A percentile compares a stretch with the other conserved stretches of the same genome.
Evolutionary conservation across 37 sponge, comb jelly and placozoan genomes (phyloP).

Genomic region (Cladorhizidae sp.): DNA sequence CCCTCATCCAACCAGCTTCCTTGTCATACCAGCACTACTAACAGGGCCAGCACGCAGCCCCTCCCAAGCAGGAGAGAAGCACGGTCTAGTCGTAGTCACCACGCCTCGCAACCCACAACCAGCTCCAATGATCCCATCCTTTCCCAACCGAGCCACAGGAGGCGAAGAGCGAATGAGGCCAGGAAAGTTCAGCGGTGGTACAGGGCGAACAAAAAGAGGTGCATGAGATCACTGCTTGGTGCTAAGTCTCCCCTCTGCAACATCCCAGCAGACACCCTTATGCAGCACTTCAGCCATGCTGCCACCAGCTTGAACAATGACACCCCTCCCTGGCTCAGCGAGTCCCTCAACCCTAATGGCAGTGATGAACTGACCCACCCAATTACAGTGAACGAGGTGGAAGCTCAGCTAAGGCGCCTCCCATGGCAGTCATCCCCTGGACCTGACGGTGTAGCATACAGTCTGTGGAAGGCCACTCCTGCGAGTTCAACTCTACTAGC

Average conservation of each 20-base stretch:
- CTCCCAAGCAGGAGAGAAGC: no score
- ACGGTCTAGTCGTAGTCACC: no score
- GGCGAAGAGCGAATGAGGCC: no score
- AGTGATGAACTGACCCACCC: background rate
- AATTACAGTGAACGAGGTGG: background rate
- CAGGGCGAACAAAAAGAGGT: slow-evolving; percentile 3
- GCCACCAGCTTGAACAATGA: background rate
- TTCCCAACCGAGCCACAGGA: background rate
- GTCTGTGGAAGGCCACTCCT: slow-evolving; percentile 22
- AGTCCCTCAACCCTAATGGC: background rate
- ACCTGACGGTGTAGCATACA: slow-evolving; percentile 35
- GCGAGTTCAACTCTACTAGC: background rate
- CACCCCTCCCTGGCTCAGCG: background rate
- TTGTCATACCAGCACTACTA: background rate
- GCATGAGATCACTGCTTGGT: background rate
- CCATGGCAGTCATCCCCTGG: no score
- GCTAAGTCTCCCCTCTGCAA: background rate
- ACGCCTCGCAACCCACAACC: no score
- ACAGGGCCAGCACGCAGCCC: no score
- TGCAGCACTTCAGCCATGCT: background rate
- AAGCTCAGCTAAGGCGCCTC: no score
- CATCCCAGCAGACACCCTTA: background rate
- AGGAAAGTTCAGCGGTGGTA: slow-evolving; percentile 9
- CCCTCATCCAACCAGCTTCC: background rate
- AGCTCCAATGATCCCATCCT: background rate